Evolutionary conservation across 2,888 invertebrate species (phyloP).

Genomic region (Eugnorisma glareosa): DNA sequence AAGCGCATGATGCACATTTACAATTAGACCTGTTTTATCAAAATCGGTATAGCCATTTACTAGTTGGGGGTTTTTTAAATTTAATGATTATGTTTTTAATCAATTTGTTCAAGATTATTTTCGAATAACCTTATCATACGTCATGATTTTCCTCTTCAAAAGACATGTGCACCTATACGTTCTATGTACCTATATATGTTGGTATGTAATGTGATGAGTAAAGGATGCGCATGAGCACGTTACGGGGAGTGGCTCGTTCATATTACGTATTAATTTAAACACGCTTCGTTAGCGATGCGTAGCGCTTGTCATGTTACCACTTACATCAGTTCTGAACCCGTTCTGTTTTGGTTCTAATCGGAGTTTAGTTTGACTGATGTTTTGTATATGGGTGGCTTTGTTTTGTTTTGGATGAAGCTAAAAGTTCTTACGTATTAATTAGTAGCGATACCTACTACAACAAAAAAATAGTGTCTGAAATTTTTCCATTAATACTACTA

Average conservation of each 20-base stretch:
- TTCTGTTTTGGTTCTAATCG: slow-evolving; percentile 11
- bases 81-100: no score
- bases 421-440: no score
- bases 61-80: no score
- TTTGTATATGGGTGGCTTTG: background rate
- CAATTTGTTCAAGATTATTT: background rate
- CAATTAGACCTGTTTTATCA: no score
- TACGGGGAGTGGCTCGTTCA: slow-evolving; percentile 59
- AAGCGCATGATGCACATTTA: no score
- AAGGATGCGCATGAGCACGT: slow-evolving; percentile 62
- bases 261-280: slow-evolving; percentile 69
- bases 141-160: background rate
- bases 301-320: slow-evolving; percentile 54
- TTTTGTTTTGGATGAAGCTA: background rate
- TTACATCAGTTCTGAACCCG: slow-evolving; percentile 4
- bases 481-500: no score
- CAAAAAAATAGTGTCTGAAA: no score
- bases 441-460: no score
- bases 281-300: slow-evolving; percentile 67
- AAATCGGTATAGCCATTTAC: no score
- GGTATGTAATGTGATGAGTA: slow-evolving; percentile 14
- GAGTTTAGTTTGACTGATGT: background rate
- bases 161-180: background rate
- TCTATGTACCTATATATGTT: background rate
- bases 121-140: background rate